These are phyloP conservation scores for Calcarius ornatus DNA, from an alignment of 2,113 vertebrate species.

Conservation along the genomic window DNA sequence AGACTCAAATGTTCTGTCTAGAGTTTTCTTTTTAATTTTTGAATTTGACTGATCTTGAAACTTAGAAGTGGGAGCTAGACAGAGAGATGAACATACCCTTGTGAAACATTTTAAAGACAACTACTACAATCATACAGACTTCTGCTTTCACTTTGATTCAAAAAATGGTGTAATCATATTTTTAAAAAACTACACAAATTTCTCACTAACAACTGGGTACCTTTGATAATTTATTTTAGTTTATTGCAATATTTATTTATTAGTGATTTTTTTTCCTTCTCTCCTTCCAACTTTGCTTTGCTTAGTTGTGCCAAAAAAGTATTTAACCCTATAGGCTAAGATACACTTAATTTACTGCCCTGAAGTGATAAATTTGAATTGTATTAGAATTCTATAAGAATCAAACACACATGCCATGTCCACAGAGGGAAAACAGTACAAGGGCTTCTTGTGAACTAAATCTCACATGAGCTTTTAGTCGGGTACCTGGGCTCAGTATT, in stretches of 20 bases:
- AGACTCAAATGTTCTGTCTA: not conserved
- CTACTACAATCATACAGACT: not conserved
- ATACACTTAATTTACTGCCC: not conserved
- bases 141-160: not conserved
- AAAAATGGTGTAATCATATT: not conserved
- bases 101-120: not conserved
- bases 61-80: not conserved
- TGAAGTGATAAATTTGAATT: not conserved
- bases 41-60: not conserved
- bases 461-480: not conserved
- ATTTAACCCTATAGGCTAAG: not conserved
- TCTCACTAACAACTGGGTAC: not conserved
- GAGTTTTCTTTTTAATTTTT: not conserved
- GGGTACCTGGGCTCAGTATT: not conserved
- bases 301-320: not conserved
- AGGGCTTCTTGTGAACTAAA: not conserved
- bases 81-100: not conserved
- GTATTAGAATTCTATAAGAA: not conserved
- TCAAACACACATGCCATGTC: not conserved
- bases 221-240: not conserved
- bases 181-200: not conserved
- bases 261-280: not conserved
- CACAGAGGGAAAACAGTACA: not conserved
- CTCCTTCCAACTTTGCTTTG: not conserved
- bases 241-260: not conserved